Evolutionary conservation across 2,113 vertebrate genomes (phyloP), one percentile per base, ranked within the genome.

Genomic region (Ammodytes marinus): DNA sequence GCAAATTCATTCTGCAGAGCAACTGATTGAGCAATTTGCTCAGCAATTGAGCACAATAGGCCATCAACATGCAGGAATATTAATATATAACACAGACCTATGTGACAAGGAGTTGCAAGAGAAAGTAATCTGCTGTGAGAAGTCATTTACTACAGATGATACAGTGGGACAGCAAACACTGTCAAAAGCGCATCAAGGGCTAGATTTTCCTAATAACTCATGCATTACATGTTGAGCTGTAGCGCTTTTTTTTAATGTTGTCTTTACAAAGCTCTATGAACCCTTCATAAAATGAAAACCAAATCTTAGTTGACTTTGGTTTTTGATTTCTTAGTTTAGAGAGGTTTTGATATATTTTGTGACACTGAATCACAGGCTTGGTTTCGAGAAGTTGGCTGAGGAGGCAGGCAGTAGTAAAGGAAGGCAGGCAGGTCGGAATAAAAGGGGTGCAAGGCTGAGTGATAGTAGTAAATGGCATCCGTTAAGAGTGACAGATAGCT

Each of bases 1-100:
- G 75, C 83, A 91, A 91, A 92, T 93, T 89, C 88, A 90, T 86
- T 91, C 91, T 91, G 87, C 79, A 85, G 74, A 27, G 66, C 80
- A 79, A 86, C 86, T 90, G 90, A 91, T 92, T 91, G 92, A 89
- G 88, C 89, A 92, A 93, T 92, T 92, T 92, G 69, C 81, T 80
- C 79, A 78, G 82, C 88, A 86, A 91, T 84, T 90, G 86, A 84
- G 79, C 91, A 87, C 88, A 92, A 91, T 91, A 82, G 87, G 81
- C 72, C 66, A 68, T 91, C 77, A 78, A 17, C 3, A 5, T 73
- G 86, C 35, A 69, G 70, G 85, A 90, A 90, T 88, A 72, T 88
- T 85, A 82, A 92, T 89, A 83, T 86, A 68, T 89, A 69, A 73
- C 35, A 46, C 52, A 75, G 57, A 79, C 58, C 0, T 19, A 37